phyloP scores from a whole-genome alignment of 1,140 invertebrate genomes.

The Micrasema longulum region DNA sequence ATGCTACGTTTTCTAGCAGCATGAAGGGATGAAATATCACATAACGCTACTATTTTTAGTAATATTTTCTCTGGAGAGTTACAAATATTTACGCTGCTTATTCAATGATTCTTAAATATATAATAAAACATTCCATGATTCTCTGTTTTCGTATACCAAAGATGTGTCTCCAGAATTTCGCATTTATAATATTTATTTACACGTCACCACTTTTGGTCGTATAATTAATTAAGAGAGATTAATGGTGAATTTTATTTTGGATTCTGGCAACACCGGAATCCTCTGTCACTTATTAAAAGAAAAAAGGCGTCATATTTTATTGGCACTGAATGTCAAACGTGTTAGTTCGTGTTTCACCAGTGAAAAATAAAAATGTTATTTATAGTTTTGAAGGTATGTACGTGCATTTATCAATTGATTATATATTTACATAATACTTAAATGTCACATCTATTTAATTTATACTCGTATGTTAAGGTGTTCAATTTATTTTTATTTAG shows the following conservation, averaged over 20 bases:
- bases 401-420: background rate
- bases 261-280: background rate
- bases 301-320: background rate
- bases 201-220: background rate
- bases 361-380: background rate
- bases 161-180: background rate
- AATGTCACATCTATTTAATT: background rate
- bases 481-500: background rate
- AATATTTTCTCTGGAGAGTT: background rate
- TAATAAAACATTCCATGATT: background rate
- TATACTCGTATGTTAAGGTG: background rate
- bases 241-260: background rate
- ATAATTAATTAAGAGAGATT: background rate
- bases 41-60: too few species aligned
- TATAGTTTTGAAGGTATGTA: background rate
- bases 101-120: background rate
- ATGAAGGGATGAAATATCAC: too few species aligned
- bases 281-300: background rate
- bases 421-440: background rate
- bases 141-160: background rate
- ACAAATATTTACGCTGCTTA: background rate
- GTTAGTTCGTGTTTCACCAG: background rate
- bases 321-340: background rate
- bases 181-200: background rate
- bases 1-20: too few species aligned